These are phyloP conservation scores for Celastrina argiolus DNA, from an alignment of 2,888 invertebrate genomes.

Conservation along the genomic window DNA sequence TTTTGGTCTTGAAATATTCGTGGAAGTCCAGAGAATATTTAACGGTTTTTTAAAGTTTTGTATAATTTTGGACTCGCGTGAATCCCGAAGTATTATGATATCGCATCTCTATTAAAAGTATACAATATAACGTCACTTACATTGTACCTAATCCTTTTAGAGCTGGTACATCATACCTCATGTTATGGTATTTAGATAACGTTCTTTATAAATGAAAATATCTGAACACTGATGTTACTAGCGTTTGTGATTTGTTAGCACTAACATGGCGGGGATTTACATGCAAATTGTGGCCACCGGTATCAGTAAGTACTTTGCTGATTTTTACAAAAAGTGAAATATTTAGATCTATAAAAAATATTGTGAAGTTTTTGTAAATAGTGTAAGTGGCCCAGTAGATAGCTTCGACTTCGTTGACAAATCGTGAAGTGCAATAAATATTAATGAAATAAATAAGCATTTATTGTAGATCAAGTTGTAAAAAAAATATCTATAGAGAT, in stretches of 20 bases:
- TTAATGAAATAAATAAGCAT: too few species aligned
- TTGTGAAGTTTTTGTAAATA: background rate
- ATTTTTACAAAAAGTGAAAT: background rate
- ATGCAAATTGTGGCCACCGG: constrained; percentile 27
- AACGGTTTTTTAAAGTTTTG: too few species aligned
- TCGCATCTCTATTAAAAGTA: background rate
- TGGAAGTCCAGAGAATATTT: too few species aligned
- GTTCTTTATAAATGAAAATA: constrained; percentile 16
- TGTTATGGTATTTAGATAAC: background rate
- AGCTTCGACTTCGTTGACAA: too few species aligned
- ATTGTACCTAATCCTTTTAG: constrained; percentile 15
- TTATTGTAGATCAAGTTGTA: too few species aligned
- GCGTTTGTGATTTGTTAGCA: background rate
- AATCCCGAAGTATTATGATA: background rate
- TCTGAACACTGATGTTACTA: background rate
- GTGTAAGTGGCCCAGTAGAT: too few species aligned
- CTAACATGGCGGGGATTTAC: constrained; percentile 24
- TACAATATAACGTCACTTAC: background rate
- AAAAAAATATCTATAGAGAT: too few species aligned
- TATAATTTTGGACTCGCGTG: background rate
- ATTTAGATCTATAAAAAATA: background rate
- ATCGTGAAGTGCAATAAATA: too few species aligned
- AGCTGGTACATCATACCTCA: background rate
- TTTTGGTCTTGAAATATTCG: too few species aligned
- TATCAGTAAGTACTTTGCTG: constrained; percentile 24